Base-by-base conservation (phyloP, 2,113 vertebrate genomes). In the Rhinoderma darwinii region DNA sequence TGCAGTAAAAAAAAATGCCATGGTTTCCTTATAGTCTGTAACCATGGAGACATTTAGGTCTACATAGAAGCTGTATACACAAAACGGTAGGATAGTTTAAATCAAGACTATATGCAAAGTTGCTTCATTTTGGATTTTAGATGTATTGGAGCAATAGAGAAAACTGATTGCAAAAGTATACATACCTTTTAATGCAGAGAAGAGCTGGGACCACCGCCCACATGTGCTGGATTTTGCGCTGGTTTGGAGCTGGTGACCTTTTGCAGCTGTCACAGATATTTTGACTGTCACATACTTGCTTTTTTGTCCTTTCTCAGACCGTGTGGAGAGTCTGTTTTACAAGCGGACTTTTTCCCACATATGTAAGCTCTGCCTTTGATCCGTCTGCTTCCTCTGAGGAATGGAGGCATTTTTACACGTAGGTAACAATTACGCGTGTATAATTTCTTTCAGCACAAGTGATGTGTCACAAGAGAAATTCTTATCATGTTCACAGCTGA, bases 211-310 rank as follows among this genome's bases (percentile, higher is more conserved):
- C 9, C 14, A 3, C 50, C 18, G 63, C 39, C 54, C 39, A 51
- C 30, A n/a, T 10, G 12, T 3, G 66, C 25, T 50, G 9, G 5
- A 47, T 30, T 43, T 41, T 17, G 12, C 14, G 18, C 83, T 47
- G 37, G 30, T 56, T 32, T 18, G 18, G 50, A 27, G 50, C 35
- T 11, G 37, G 25, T 88, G 83, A 78, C 68, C 25, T 85, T 20
- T 87, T 70, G 63, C 89, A 90, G 89, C 88, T 89, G 84, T 89
- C 90, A 77, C 78, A 86, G 25, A 86, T 88, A 86, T 80, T 90
- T 81, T 25, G 84, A 54, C 41, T 90, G 72, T 7, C 74, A 59
- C 51, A 43, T 7, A 27, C 75, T 15, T 88, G 43, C 85, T 78
- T 83, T 88, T 76, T 54, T 39, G 84, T 89, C 47, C 73, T 82